A percentile compares a stretch with the other conserved stretches of the same genome.
phyloP scores from a whole-genome alignment of 2,797 vertebrate genomes.

The Sorex maritimensis region DNA sequence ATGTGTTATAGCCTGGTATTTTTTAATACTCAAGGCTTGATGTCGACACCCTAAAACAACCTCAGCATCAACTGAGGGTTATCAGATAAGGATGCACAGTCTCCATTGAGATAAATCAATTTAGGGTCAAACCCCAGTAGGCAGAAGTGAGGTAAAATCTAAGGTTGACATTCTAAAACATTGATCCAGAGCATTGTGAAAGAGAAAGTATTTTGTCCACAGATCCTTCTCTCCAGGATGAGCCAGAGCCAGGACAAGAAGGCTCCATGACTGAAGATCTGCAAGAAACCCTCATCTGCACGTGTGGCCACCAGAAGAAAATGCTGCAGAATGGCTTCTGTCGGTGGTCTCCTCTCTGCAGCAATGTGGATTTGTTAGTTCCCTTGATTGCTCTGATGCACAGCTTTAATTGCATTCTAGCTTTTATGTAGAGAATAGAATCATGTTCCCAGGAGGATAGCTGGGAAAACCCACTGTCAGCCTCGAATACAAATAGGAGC shows the following conservation, averaged over 20 bases:
- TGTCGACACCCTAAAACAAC: background rate
- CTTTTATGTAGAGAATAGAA: slow-evolving; percentile 79
- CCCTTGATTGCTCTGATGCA: slow-evolving; percentile 72
- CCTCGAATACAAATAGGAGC: slow-evolving; percentile 55
- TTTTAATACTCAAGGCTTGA: slow-evolving; percentile 29
- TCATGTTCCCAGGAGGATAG: slow-evolving; percentile 62
- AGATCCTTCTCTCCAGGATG: background rate
- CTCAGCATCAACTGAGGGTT: background rate
- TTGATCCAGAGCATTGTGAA: background rate
- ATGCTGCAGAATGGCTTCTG: slow-evolving; percentile 11
- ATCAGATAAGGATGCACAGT: background rate
- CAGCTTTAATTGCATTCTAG: slow-evolving; percentile 83
- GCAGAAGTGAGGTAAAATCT: slow-evolving; percentile 7
- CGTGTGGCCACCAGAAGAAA: slow-evolving; percentile 5
- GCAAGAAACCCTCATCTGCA: background rate
- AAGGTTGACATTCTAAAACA: slow-evolving; percentile 3
- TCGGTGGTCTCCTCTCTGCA: slow-evolving; percentile 51
- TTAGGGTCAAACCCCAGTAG: background rate
- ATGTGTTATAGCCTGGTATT: slow-evolving; percentile 30
- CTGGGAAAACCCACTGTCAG: slow-evolving; percentile 70
- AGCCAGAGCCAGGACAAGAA: background rate
- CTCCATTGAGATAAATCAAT: slow-evolving; percentile 55
- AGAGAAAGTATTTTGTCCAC: slow-evolving; percentile 11
- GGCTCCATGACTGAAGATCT: background rate
- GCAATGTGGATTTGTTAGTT: slow-evolving; percentile 42